Evolutionary conservation across 64 coral and sea anemone species (phyloP).

Genomic region (Stylophora pistillata): DNA sequence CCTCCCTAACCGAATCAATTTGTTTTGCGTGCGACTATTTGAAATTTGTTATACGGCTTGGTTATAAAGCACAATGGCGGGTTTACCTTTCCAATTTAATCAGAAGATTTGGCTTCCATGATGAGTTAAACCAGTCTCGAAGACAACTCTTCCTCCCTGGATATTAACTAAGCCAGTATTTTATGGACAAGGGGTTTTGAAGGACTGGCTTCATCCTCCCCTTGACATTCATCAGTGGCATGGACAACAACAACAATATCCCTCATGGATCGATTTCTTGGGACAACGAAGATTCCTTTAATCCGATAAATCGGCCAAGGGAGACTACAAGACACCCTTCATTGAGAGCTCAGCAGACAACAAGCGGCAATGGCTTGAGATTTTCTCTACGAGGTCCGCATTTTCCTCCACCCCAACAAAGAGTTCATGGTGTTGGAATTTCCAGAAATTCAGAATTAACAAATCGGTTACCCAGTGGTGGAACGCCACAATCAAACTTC

Average conservation of each 20-base stretch:
- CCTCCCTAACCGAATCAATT: not conserved
- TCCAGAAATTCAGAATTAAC: conserved; percentile 22
- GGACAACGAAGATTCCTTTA: conserved; percentile 56
- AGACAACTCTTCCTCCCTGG: not conserved
- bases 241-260: conserved; percentile 92
- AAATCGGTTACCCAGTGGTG: not conserved
- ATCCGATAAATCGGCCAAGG: conserved; percentile 41
- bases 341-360: not conserved
- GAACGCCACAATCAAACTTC: not conserved
- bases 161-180: not conserved
- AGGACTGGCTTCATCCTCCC: not conserved
- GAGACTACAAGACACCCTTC: conserved; percentile 29
- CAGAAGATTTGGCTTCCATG: not conserved
- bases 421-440: conserved; percentile 28
- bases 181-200: not conserved
- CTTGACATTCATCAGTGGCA: conserved; percentile 33
- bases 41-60: not conserved
- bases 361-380: conserved; percentile 1
- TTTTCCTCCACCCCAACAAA: conserved; percentile 26
- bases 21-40: conserved; percentile 42
- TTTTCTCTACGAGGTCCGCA: conserved; percentile 26
- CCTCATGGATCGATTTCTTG: conserved; percentile 79
- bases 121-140: not conserved
- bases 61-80: not conserved
- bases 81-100: conserved; percentile 1